phyloP scores from a whole-genome alignment of 2,888 invertebrate genomes.

The Synergus umbraculus region DNA sequence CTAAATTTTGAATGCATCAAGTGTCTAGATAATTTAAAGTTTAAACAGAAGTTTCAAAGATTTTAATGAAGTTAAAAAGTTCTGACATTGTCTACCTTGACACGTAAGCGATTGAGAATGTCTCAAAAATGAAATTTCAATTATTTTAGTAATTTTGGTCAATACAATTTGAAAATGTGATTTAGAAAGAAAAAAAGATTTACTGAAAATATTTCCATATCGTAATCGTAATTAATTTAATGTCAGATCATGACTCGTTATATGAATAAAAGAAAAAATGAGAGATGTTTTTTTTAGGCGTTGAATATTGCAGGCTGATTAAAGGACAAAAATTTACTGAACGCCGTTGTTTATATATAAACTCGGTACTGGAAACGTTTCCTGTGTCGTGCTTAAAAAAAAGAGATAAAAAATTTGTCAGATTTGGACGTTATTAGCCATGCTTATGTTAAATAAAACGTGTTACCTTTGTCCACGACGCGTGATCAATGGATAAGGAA shows the following conservation, averaged over 20 bases:
- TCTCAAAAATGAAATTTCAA: not conserved
- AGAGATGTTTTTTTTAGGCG: too few relatives aligned
- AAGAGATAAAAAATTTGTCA: constrained; percentile 45
- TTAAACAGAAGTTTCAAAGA: not conserved
- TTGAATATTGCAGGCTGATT: too few relatives aligned
- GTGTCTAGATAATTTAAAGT: not conserved
- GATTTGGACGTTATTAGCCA: constrained; percentile 49
- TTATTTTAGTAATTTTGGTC: constrained; percentile 4
- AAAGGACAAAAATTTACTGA: constrained; percentile 13
- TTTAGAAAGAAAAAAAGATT: too few relatives aligned
- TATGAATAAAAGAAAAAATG: not conserved
- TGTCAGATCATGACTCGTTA: too few relatives aligned
- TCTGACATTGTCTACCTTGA: not conserved
- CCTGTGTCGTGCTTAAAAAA: constrained; percentile 40
- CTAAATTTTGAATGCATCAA: not conserved
- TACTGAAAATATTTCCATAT: too few relatives aligned
- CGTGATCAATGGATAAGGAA: constrained; percentile 57
- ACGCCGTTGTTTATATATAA: constrained; percentile 3
- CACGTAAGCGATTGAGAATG: not conserved
- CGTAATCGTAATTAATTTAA: too few relatives aligned
- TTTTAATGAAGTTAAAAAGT: not conserved
- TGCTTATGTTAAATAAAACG: constrained; percentile 56
- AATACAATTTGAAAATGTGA: too few relatives aligned
- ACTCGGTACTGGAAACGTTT: constrained; percentile 29
- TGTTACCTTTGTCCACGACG: constrained; percentile 65